phyloP scores from a whole-genome alignment of 1,140 invertebrate genomes.

The Teleogryllus occipitalis region DNA sequence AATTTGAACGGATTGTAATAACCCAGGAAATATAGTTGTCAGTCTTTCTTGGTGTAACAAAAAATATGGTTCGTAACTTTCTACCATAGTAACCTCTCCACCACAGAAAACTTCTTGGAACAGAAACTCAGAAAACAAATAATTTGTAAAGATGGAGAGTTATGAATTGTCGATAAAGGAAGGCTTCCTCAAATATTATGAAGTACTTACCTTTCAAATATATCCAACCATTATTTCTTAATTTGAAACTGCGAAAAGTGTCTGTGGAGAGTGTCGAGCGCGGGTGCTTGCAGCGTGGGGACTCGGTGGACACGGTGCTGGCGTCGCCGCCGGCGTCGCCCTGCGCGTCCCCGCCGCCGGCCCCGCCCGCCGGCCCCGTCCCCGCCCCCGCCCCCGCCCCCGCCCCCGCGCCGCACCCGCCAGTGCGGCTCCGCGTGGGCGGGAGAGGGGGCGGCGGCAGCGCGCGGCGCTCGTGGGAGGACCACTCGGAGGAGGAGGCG shows the following conservation, averaged over 20 bases:
- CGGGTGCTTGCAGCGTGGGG: constrained; percentile 41
- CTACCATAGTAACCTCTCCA: too few relatives aligned
- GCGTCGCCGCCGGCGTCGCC: constrained; percentile 34
- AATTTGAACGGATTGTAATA: too few relatives aligned
- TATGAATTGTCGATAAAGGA: too few relatives aligned
- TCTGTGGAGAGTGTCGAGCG: not conserved
- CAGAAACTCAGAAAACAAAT: too few relatives aligned
- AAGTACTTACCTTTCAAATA: too few relatives aligned
- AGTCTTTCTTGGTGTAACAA: too few relatives aligned
- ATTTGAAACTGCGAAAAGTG: not conserved
- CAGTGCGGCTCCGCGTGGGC: not conserved
- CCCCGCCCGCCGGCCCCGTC: constrained; percentile 23
- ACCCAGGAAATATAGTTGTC: too few relatives aligned
- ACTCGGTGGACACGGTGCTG: constrained; percentile 47
- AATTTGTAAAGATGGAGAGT: too few relatives aligned
- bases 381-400: not conserved
- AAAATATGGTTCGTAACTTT: too few relatives aligned
- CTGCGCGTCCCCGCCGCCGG: constrained; percentile 31
- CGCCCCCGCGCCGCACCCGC: constrained; percentile 8
- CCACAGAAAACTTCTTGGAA: too few relatives aligned
- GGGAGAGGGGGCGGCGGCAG: constrained; percentile 19
- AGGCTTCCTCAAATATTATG: too few relatives aligned
- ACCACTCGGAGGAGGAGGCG: constrained; percentile 47
- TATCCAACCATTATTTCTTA: too few relatives aligned
- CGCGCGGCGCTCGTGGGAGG: constrained; percentile 44